Evolutionary conservation across 2,113 vertebrate genomes (phyloP), one percentile per base, ranked within the genome.

Genomic region (Chloroceryle aenea): DNA sequence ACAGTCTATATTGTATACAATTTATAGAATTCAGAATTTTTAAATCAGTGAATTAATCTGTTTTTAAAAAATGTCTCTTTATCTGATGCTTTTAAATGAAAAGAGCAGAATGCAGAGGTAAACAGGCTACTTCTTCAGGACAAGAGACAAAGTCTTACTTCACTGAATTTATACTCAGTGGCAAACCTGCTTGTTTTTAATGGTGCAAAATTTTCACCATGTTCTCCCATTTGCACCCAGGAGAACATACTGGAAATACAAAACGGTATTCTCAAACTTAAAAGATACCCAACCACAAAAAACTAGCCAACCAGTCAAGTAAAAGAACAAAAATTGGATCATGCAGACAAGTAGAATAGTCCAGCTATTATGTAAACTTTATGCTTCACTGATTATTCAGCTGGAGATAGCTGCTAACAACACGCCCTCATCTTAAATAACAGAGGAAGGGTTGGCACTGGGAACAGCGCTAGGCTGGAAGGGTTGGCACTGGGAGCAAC

Each of bases 281-380:
- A 76, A 84, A 78, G 89, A 76, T 10, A 56, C 6, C 10, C 48
- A 63, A 34, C 53, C 7, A 14, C 32, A 71, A 72, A 68, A 68
- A 55, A 30, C 16, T 8, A 72, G 20, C 8, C 36, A 56, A 29
- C 18, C 62, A 15, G 6, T 64, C 12, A 38, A 66, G 26, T 8
- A 45, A 74, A 87, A 68, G 47, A 72, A 67, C 15, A 50, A 71
- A 89, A 82, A 59, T 4, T 7, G 2, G 29, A 59, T 38, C 13
- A 16, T 17, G 47, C 38, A 75, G 77, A 82, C 47, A 82, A 79
- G 27, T 45, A 43, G 43, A 68, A 61, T 32, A 61, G 48, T 67
- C 67, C 87, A 82, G 82, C 85, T 94, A n/a, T 64, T 89, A 83
- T 77, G 75, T 94, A 82, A 92, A 91, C 64, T 81, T 92, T 42